These are phyloP conservation scores for Drosophila sechellia DNA, from an alignment of 1,140 invertebrate species.

Conservation along the genomic window DNA sequence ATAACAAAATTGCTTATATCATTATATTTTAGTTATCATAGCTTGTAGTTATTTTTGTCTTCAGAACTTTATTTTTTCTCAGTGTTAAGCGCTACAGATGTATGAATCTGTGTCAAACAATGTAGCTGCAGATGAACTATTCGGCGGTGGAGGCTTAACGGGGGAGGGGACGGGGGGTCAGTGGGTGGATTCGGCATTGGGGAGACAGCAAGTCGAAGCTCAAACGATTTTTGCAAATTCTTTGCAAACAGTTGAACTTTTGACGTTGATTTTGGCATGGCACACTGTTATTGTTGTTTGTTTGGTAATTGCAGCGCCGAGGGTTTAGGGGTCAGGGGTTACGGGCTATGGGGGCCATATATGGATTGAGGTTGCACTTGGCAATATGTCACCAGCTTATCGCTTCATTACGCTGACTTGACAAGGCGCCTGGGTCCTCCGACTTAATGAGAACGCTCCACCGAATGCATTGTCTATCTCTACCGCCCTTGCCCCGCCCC, in stretches of 20 bases:
- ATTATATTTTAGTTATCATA: neutral
- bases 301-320: slow-evolving; percentile 60
- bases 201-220: slow-evolving; percentile 42
- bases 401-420: slow-evolving; percentile 73
- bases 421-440: slow-evolving; percentile 47
- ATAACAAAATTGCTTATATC: too few species aligned
- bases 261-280: slow-evolving; percentile 72
- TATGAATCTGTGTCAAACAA: slow-evolving; percentile 63
- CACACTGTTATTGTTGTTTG: slow-evolving; percentile 51
- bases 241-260: slow-evolving; percentile 77
- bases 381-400: slow-evolving; percentile 76
- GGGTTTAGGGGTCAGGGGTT: neutral
- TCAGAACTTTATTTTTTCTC: neutral
- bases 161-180: neutral
- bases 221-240: slow-evolving; percentile 76
- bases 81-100: neutral
- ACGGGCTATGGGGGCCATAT: slow-evolving; percentile 5
- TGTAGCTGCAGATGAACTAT: slow-evolving; percentile 67
- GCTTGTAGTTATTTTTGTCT: too few species aligned
- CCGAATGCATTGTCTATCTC: slow-evolving; percentile 45
- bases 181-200: neutral
- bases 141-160: slow-evolving; percentile 3
- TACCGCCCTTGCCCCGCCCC: too few species aligned
- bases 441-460: slow-evolving; percentile 65
- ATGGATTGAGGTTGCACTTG: slow-evolving; percentile 72